These are phyloP conservation scores for Myiotriccus ornatus DNA, from an alignment of 2,797 vertebrate species.

Conservation along the genomic window DNA sequence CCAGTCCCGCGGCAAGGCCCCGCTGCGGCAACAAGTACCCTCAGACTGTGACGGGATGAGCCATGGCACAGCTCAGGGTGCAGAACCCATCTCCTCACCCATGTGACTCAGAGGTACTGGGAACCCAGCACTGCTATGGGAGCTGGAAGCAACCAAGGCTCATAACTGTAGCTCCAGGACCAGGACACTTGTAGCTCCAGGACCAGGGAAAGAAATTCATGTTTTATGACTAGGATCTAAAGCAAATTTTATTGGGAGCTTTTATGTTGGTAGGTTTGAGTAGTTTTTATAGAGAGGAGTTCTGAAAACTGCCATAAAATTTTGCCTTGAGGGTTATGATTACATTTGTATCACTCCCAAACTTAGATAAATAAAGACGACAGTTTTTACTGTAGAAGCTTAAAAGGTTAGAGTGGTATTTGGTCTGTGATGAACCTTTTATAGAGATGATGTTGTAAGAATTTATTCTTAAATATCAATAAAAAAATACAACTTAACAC, in stretches of 20 bases:
- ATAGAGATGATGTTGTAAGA: constrained; percentile 73
- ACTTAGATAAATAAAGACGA: constrained; percentile 83
- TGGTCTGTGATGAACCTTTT: constrained; percentile 78
- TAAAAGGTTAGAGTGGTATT: constrained; percentile 81
- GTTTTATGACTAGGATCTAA: constrained; percentile 74
- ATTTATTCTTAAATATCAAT: constrained; percentile 76
- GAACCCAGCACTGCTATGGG: neutral
- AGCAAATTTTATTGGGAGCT: constrained; percentile 80
- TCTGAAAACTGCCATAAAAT: constrained; percentile 80
- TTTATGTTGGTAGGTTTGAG: constrained; percentile 77
- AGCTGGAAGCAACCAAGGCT: neutral
- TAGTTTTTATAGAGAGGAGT: constrained; percentile 79
- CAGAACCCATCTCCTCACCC: neutral
- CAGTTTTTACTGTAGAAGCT: constrained; percentile 82
- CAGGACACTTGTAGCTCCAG: constrained; percentile 49
- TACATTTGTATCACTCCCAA: constrained; percentile 81
- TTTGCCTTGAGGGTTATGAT: constrained; percentile 80
- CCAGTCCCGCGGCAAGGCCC: neutral
- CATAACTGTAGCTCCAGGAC: constrained; percentile 33
- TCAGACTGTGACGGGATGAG: neutral
- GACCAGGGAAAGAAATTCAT: constrained; percentile 53
- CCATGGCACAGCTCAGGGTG: neutral
- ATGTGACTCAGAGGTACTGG: neutral
- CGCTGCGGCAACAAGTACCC: neutral
- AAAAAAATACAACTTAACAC: constrained; percentile 73